Base-by-base conservation (phyloP, 2,888 invertebrate genomes). In the Tetragonisca angustula region DNA sequence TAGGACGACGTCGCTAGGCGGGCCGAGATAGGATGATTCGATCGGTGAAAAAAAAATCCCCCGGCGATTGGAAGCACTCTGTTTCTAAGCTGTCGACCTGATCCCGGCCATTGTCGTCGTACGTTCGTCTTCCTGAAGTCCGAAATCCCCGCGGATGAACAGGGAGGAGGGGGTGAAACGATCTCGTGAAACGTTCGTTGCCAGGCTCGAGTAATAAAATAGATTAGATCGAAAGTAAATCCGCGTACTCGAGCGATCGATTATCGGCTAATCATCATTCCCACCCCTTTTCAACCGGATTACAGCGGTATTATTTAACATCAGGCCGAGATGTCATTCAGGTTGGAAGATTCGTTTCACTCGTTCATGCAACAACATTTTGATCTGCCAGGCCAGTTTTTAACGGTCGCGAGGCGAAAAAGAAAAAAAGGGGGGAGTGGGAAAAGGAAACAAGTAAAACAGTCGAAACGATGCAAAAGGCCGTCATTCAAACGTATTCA, bases 81-180 rank as follows among this genome's bases (percentile, higher is more conserved):
- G 89, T 89, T 89, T 89, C 87, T 85, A 83, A 78, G 77, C 88
- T 90, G 88, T 89, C 89, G 86, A 56, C 72, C 68, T 85, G 88
- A 89, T 89, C 88, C 80, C 76, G 49, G 54, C 43, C 68, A 87
- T 89, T 89, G 89, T 89, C 89, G 87, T 85, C 84, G 83, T 85
- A 83, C 89, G 89, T 89, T 89, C 89, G 88, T 89, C 89, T 89
- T 89, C 85, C 80, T 73, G 85, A 87, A 81, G 77, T 88, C 80
- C 81, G 75, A 83, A 88, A 89, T 80, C 84, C 83, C 83, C 52
- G 19, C 13, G 43, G 43, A 43, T 2, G 43, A 43, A 43, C 43
- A 24, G 69, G 64, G 71, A 59, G 32, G 32, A 4, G 32, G 32
- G 32, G 32, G 1, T 43, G 43, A 2, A 2, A 0, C 11, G 43